Conservation (phyloP, 2,888 invertebrate species). For the Ceraclea dissimilis region DNA sequence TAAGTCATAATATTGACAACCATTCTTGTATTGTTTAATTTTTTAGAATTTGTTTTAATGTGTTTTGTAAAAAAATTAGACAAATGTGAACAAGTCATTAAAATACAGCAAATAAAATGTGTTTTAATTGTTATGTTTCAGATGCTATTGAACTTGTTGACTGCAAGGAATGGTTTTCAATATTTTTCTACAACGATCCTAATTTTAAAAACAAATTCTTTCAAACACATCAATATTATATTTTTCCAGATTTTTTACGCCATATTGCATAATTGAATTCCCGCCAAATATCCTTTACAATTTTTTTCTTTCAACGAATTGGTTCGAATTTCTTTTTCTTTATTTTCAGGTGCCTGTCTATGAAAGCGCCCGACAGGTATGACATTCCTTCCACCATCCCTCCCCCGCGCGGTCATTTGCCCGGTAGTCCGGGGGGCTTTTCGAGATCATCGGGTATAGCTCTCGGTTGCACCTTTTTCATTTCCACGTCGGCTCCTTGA, state of each 20-base stretch:
- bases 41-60: no score
- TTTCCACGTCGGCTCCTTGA: conserved; percentile 2
- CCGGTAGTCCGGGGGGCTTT: conserved; percentile 33
- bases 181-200: no score
- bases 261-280: no score
- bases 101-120: no score
- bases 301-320: conserved; percentile 49
- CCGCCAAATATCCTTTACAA: not conserved
- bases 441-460: conserved; percentile 35
- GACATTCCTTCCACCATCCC: conserved; percentile 37
- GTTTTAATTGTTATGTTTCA: not conserved
- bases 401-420: conserved; percentile 36
- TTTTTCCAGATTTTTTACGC: no score
- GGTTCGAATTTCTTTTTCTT: conserved; percentile 55
- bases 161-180: not conserved
- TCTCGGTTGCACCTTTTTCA: conserved; percentile 7
- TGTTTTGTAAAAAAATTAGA: no score
- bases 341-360: conserved; percentile 66
- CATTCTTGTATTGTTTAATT: no score
- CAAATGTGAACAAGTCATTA: no score
- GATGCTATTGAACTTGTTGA: not conserved
- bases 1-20: no score
- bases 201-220: no score
- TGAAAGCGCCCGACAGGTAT: conserved; percentile 70
- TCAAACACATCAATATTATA: no score